Evolutionary conservation across 2,797 vertebrate species (phyloP).

Genomic region (Dendrocincla fuliginosa): DNA sequence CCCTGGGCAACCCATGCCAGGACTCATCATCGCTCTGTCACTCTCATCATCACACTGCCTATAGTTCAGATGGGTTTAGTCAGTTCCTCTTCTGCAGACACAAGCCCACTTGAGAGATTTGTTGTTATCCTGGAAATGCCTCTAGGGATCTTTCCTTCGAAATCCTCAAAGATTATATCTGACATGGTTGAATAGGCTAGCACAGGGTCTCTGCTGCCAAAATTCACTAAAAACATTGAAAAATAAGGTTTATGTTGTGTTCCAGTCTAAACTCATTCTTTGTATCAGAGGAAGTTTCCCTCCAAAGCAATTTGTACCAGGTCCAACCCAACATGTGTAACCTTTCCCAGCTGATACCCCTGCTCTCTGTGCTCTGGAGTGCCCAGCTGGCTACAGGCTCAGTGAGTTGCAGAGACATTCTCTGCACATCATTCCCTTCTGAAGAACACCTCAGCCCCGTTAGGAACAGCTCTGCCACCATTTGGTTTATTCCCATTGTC

Average conservation of each 20-base stretch:
- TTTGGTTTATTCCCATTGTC: not conserved
- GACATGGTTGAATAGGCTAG: not conserved
- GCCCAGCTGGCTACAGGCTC: not conserved
- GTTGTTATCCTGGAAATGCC: not conserved
- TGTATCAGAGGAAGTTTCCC: not conserved
- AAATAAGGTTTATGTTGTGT: not conserved
- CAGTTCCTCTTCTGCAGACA: not conserved
- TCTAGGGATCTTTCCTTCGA: not conserved
- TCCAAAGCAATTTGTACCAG: not conserved
- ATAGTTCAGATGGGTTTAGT: not conserved
- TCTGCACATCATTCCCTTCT: not conserved
- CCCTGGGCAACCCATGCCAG: not conserved
- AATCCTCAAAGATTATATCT: not conserved
- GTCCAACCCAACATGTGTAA: not conserved
- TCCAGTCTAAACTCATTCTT: not conserved
- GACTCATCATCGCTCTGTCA: not conserved
- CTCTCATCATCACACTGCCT: accelerated
- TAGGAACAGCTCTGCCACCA: not conserved
- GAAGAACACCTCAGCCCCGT: not conserved
- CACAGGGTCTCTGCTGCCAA: not conserved
- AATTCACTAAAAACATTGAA: not conserved
- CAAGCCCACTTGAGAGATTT: not conserved
- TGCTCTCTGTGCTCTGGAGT: not conserved
- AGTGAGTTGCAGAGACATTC: not conserved
- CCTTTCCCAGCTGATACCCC: not conserved